These are phyloP conservation scores for Ptychochromis oligacanthus DNA, from an alignment of 2,113 vertebrate genomes.

Conservation along the genomic window DNA sequence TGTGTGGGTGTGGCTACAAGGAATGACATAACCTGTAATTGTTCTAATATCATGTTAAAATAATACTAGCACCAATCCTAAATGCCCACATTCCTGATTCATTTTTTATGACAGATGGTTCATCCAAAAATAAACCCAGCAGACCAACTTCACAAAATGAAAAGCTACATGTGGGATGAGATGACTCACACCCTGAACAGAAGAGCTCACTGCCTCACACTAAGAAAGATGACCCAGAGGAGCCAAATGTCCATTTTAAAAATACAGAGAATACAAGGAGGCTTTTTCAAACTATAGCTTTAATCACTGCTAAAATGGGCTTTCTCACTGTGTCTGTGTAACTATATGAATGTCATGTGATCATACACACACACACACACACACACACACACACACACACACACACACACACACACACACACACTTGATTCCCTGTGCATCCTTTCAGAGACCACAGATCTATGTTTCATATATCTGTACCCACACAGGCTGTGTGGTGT, in stretches of 20 bases:
- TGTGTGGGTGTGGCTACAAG: background rate
- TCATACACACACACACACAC: background rate
- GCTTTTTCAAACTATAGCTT: background rate
- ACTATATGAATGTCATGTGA: background rate
- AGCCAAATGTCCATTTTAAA: background rate
- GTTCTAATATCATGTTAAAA: conserved; percentile 1
- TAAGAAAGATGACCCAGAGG: conserved; percentile 17
- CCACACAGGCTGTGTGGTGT: background rate
- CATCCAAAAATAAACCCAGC: conserved; percentile 62
- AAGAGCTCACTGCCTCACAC: conserved; percentile 40
- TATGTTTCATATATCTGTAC: background rate
- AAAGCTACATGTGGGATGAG: conserved; percentile 65
- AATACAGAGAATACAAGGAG: background rate
- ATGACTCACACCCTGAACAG: conserved; percentile 61
- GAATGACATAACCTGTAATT: conserved; percentile 13
- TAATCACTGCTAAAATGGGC: background rate
- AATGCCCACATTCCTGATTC: conserved; percentile 33
- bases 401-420: background rate
- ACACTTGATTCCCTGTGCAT: background rate
- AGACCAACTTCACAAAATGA: conserved; percentile 46
- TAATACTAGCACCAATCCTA: background rate
- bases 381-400: too few species aligned
- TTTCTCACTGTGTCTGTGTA: background rate
- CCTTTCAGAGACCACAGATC: background rate
- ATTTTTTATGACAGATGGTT: conserved; percentile 64